Evolutionary conservation across 1,140 invertebrate species (phyloP), one percentile per base, ranked within the genome.

Genomic region (Nautilus pompilius): DNA sequence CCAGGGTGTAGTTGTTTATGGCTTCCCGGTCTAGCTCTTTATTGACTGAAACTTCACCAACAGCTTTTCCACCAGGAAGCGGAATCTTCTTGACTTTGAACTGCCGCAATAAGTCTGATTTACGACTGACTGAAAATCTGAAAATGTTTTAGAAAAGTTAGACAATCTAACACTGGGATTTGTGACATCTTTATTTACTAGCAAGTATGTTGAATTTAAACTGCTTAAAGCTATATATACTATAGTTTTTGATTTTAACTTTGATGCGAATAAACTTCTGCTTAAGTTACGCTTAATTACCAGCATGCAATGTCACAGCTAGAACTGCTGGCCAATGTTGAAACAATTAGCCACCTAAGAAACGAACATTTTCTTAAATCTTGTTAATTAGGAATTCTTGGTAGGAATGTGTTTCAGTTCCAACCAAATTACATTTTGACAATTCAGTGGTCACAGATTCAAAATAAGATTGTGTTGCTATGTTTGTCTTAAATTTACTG

Each of bases 11-110:
- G 3, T 91, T 93, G 71, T 95, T 63, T n/a, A 54, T 48, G 91
- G 83, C 96, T 92, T 62, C 95, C 86, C 82, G 69, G 68, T 84
- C 83, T 20, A 96, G 83, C 10, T 89, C 90, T 49, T 93, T 86
- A 78, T 96, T 93, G 71, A 96, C 96, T 45, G 90, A 92, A 0
- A 98, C 95, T 0, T 92, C 93, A 17, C 95, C 95, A 81, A 93
- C 91, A 95, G 28, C 88, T 89, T 82, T 96, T 95, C 81, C 96
- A 93, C 55, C 94, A 83, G 77, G 93, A 93, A 64, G 93, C 87
- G 80, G 97, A 94, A 3, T 93, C 94, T 8, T 88, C 88, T 60
- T 93, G 86, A 78, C 96, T 93, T n/a, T 54, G 20, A 60, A 62
- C 57, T 51, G 56, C 51, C 41, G 28, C 32, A 28, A 41, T 54